Conservation (phyloP, 2,888 invertebrate species). For the Drosophila demipolita region DNA sequence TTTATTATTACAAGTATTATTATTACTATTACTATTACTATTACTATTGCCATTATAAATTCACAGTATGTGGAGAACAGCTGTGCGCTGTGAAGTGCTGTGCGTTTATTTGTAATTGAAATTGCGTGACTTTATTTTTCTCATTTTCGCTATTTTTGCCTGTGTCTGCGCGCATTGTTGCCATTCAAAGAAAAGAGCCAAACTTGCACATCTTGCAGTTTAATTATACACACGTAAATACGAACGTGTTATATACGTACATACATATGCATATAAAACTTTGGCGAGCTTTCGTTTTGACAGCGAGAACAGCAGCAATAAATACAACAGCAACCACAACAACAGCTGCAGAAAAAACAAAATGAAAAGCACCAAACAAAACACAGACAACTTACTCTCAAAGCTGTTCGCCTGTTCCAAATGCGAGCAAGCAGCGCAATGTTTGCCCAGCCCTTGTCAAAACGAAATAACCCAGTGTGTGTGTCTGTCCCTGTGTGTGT, state of each 20-base stretch:
- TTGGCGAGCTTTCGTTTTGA: constrained; percentile 58
- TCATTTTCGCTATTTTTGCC: constrained; percentile 59
- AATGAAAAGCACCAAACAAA: constrained; percentile 23
- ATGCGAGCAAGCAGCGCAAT: constrained; percentile 76
- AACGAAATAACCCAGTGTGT: constrained; percentile 2
- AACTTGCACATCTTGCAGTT: constrained; percentile 54
- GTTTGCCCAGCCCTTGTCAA: constrained; percentile 72
- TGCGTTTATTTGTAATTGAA: constrained; percentile 73
- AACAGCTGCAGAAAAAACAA: constrained; percentile 24
- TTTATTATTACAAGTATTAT: constrained; percentile 74
- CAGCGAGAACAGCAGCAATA: constrained; percentile 22
- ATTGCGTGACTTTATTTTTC: constrained; percentile 79
- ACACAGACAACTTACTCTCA: constrained; percentile 17
- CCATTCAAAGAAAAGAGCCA: constrained; percentile 34
- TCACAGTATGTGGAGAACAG: constrained; percentile 30
- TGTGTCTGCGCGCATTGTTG: constrained; percentile 44
- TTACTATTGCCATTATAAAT: constrained; percentile 40
- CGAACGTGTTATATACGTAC: background rate
- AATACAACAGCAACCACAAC: background rate
- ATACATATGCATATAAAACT: constrained; percentile 21
- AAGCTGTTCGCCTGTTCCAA: constrained; percentile 67
- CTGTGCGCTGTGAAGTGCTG: constrained; percentile 12
- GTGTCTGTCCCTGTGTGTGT: background rate
- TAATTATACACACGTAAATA: constrained; percentile 2
- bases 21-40: constrained; percentile 49